A percentile compares a stretch with the other conserved stretches of the same genome.
Conservation (phyloP, 2,888 invertebrate genomes). For the Polydesmus complanatus region DNA sequence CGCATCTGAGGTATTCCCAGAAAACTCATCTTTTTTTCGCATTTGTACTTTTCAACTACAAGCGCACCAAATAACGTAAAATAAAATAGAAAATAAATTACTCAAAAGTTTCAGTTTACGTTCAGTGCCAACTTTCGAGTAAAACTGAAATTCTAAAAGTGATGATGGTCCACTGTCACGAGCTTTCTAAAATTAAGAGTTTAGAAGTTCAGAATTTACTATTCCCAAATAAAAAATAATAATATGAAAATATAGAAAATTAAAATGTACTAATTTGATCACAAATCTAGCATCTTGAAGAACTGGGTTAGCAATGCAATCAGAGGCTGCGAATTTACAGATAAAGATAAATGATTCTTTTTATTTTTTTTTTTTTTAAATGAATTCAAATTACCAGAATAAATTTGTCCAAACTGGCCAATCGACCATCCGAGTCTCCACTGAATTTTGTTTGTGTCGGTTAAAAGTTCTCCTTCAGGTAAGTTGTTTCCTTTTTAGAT, state of each 20-base stretch:
- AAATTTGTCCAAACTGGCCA: constrained; percentile 90
- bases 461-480: constrained; percentile 58
- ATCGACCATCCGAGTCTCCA: constrained; percentile 80
- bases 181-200: constrained; percentile 54
- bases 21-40: constrained; percentile 44
- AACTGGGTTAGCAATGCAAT: constrained; percentile 51
- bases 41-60: constrained; percentile 56
- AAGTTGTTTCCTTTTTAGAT: too few species aligned
- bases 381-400: constrained; percentile 61
- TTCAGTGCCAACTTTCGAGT: constrained; percentile 76
- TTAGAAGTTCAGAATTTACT: background rate
- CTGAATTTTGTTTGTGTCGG: constrained; percentile 57
- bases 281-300: constrained; percentile 59
- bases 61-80: constrained; percentile 9
- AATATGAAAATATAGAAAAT: background rate
- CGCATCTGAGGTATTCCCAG: constrained; percentile 82
- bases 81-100: constrained; percentile 20
- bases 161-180: constrained; percentile 85
- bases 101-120: constrained; percentile 61
- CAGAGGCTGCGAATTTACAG: constrained; percentile 37
- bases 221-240: too few species aligned
- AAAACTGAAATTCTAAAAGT: constrained; percentile 97
- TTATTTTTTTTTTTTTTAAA: constrained; percentile 52
- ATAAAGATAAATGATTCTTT: background rate
- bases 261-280: constrained; percentile 49